These are phyloP conservation scores for Rutilus rutilus DNA, from an alignment of 2,113 vertebrate genomes.

Conservation along the genomic window DNA sequence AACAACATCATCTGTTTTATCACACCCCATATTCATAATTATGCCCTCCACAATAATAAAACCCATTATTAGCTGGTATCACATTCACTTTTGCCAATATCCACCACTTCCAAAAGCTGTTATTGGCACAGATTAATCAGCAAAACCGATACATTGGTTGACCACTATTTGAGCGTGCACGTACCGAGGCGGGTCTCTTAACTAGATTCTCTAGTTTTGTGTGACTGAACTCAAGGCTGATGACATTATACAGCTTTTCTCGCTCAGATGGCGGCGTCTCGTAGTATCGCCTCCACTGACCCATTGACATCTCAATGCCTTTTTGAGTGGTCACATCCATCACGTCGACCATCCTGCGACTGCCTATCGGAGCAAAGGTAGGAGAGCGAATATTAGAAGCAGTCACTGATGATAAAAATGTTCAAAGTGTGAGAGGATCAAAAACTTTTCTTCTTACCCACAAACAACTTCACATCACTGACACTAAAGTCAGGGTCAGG, in stretches of 20 bases:
- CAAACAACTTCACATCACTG: slow-evolving; percentile 95
- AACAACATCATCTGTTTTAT: background rate
- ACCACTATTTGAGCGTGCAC: background rate
- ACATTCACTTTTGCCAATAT: background rate
- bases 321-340: slow-evolving; percentile 99
- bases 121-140: background rate
- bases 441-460: slow-evolving; percentile 81
- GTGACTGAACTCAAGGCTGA: slow-evolving; percentile 98
- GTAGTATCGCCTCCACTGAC: slow-evolving; percentile 97
- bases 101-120: background rate
- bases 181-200: slow-evolving; percentile 92
- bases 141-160: background rate
- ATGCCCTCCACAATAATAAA: too few species aligned
- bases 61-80: too few species aligned
- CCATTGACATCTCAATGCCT: slow-evolving; percentile 99
- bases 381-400: too few species aligned
- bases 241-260: slow-evolving; percentile 97
- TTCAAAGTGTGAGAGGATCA: background rate
- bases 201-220: slow-evolving; percentile 96
- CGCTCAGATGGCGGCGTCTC: slow-evolving; percentile 91
- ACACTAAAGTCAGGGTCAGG: slow-evolving; percentile 95
- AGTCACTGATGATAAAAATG: background rate
- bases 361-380: slow-evolving; percentile 76
- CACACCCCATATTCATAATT: background rate
- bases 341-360: slow-evolving; percentile 93